Evolutionary conservation across 37 sponge, comb jelly and placozoan genomes (phyloP).

Genomic region (Spongilla lacustris): DNA sequence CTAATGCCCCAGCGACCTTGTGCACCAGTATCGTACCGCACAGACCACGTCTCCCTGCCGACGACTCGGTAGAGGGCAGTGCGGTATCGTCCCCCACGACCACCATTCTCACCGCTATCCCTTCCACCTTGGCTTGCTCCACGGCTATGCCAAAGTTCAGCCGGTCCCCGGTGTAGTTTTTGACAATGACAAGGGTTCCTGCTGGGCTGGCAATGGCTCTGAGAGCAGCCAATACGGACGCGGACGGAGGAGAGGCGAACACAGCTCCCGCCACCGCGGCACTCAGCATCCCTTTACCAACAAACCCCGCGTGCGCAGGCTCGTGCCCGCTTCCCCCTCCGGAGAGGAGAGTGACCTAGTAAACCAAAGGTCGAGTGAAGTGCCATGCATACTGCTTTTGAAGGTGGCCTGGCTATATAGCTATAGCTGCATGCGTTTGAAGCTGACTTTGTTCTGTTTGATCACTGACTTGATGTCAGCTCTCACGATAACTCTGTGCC

Average conservation of each 20-base stretch:
- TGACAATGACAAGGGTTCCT: constrained; percentile 89
- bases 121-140: constrained; percentile 82
- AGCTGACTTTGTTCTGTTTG: constrained; percentile 46
- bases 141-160: constrained; percentile 96
- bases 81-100: constrained; percentile 91
- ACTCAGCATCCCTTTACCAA: constrained; percentile 92
- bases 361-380: background rate
- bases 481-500: constrained; percentile 82
- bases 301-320: constrained; percentile 92
- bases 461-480: constrained; percentile 50
- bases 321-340: constrained; percentile 99
- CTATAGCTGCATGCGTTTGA: background rate
- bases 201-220: constrained; percentile 74
- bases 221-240: constrained; percentile 78
- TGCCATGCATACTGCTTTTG: no score
- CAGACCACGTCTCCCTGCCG: constrained; percentile 89
- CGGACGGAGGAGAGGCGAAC: constrained; percentile 91
- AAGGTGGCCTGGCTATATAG: background rate
- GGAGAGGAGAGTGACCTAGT: constrained; percentile 86
- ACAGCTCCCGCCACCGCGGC: constrained; percentile 94
- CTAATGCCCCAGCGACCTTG: constrained; percentile 94
- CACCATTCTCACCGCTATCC: constrained; percentile 87
- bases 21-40: constrained; percentile 89
- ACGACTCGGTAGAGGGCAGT: constrained; percentile 53
- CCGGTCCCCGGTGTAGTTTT: constrained; percentile 98